Percentiles rank a stretch among this genome's conserved stretches.
phyloP scores from a whole-genome alignment of 1,140 invertebrate species.

The Tetranychus cinnabarinus region DNA sequence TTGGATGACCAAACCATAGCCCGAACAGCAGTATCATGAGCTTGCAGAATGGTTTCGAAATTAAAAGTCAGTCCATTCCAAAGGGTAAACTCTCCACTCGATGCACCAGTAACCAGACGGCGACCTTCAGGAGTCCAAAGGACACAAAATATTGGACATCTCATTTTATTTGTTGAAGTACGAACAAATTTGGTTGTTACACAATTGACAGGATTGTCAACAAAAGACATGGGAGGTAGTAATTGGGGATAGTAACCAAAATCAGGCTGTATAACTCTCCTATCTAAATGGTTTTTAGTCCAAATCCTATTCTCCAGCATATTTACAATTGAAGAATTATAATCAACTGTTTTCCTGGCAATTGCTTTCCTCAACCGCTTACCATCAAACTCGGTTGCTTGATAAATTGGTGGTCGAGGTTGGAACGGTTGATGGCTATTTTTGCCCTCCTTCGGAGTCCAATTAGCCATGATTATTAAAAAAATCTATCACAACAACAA shows the following conservation, averaged over 20 bases:
- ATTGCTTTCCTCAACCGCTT: constrained; percentile 84
- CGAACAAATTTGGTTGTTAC: constrained; percentile 88
- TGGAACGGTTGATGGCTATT: not conserved
- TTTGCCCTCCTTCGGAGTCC: too few species aligned
- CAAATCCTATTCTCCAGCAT: constrained; percentile 64
- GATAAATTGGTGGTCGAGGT: constrained; percentile 6
- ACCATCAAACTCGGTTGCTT: constrained; percentile 58
- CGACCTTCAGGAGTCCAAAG: constrained; percentile 95
- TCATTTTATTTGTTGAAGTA: constrained; percentile 97
- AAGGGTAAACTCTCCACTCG: constrained; percentile 93
- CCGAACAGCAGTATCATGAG: constrained; percentile 87
- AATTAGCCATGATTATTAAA: too few species aligned
- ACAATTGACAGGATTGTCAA: constrained; percentile 86
- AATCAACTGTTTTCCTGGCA: constrained; percentile 92
- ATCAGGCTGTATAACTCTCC: constrained; percentile 66
- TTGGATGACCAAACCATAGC: constrained; percentile 99
- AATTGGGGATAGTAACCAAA: constrained; percentile 40
- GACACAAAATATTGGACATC: constrained; percentile 94
- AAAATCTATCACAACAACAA: too few species aligned
- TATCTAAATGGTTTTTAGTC: constrained; percentile 71
- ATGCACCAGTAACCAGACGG: constrained; percentile 87
- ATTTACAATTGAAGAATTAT: constrained; percentile 84
- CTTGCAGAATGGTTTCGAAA: constrained; percentile 99
- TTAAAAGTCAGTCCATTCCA: constrained; percentile 99
- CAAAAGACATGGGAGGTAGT: constrained; percentile 60